Evolutionary conservation across 2,888 invertebrate species (phyloP), one percentile per base, ranked within the genome.

Genomic region (Polyommatus icarus): DNA sequence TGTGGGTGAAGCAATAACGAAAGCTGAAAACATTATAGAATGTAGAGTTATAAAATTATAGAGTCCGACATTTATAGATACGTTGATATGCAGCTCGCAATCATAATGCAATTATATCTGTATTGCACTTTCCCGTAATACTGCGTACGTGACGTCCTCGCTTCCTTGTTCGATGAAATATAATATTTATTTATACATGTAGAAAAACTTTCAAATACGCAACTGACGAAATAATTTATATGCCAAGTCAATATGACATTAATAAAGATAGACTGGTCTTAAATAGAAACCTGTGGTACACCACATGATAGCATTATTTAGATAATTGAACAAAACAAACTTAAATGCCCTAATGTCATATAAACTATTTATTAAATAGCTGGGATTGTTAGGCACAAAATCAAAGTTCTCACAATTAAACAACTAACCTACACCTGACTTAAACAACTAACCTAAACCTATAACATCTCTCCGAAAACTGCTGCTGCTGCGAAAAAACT

Each of bases 71-170:
- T 59, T 59, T 59, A 59, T 59, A 59, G 59, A 59, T 59, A 59
- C 59, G 59, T 59, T 59, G 61, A 61, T 61, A 61, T 24, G 61
- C 73, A 24, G 59, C 18, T 76, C 32, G 32, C 57, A 76, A 54
- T 29, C 12, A 76, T 32, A n/a, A 36, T 50, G 57, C 12, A 29
- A 76, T 32, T 57, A 59, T 54, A 50, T 20, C 50, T 46, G 72
- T 36, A n/a, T 73, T 50, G 40, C n/a, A 10, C 50, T 36, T 57
- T 57, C 32, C 32, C 76, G 76, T 59, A 59, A 59, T 76, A n/a
- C 29, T 18, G 50, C 57, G 50, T 36, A 61, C 76, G 76, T 61
- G 76, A n/a, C 61, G 76, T 61, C 76, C 76, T 36, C 32, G 59
- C 59, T 76, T 76, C 76, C 76, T 54, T 29, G 59, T 76, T 18